A percentile compares a stretch with the other conserved stretches of the same genome.
Conservation (phyloP, 2,797 vertebrate genomes). For the Tadarida brasiliensis region DNA sequence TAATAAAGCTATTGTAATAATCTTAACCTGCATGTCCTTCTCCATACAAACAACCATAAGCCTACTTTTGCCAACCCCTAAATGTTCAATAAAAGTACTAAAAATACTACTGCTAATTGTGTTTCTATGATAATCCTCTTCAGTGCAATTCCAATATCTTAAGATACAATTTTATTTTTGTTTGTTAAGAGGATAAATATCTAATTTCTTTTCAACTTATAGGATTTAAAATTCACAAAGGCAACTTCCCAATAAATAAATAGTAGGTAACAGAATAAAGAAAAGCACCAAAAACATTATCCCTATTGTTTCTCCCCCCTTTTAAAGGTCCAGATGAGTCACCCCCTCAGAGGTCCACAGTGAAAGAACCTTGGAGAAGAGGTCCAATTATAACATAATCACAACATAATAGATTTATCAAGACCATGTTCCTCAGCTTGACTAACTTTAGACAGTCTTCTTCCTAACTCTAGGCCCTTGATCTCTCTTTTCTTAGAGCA, state of each 20-base stretch:
- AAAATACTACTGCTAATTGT: slow-evolving; percentile 56
- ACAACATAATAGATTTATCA: not conserved
- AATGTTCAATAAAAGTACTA: not conserved
- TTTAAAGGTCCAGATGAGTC: not conserved
- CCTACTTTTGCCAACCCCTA: not conserved
- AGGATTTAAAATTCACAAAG: not conserved
- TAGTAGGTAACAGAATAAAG: not conserved
- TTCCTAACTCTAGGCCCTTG: not conserved
- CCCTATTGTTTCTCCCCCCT: not conserved
- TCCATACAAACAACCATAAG: too few species aligned
- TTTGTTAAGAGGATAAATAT: slow-evolving; percentile 39
- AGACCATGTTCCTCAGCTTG: not conserved
- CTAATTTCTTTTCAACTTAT: slow-evolving; percentile 37
- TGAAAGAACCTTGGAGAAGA: not conserved
- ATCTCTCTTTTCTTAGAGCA: not conserved
- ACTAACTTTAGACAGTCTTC: not conserved
- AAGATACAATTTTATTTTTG: slow-evolving; percentile 17
- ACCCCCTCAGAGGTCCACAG: not conserved
- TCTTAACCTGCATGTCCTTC: too few species aligned
- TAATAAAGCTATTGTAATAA: too few species aligned
- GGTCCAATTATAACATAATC: not conserved
- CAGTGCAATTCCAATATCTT: not conserved
- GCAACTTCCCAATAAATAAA: slow-evolving; percentile 33
- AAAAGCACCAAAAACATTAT: not conserved
- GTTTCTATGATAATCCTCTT: slow-evolving; percentile 29